Conservation (phyloP, 2,797 vertebrate species). For the Picus viridis region DNA sequence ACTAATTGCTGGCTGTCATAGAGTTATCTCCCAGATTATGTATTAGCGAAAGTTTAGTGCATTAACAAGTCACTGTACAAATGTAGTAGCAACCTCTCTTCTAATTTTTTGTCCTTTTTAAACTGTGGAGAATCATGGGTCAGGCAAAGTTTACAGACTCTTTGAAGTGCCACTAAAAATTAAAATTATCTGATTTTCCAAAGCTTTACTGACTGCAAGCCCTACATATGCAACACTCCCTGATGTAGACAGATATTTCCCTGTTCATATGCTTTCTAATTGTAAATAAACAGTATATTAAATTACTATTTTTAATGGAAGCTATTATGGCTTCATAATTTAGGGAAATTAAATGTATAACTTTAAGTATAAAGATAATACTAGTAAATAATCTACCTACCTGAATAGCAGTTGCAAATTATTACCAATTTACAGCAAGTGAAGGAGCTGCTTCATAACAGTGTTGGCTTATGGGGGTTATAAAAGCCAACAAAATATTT, state of each 20-base stretch:
- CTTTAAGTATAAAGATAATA: not conserved
- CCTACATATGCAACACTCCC: not conserved
- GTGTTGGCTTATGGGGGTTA: not conserved
- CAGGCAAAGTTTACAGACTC: not conserved
- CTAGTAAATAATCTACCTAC: not conserved
- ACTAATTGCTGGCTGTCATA: not conserved
- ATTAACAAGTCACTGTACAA: not conserved
- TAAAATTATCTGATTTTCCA: not conserved
- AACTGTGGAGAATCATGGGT: not conserved
- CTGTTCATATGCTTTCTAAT: not conserved
- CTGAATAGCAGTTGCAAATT: not conserved
- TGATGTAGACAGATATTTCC: not conserved
- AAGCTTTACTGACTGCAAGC: not conserved
- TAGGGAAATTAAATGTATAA: not conserved
- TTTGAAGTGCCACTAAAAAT: not conserved
- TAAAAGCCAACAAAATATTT: not conserved
- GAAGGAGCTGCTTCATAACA: not conserved
- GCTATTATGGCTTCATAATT: not conserved
- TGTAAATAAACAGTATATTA: conserved; percentile 5
- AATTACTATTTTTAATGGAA: not conserved
- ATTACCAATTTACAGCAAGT: not conserved
- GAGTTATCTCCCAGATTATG: not conserved
- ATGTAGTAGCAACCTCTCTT: not conserved
- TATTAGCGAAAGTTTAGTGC: not conserved
- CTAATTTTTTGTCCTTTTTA: not conserved